Percentiles rank a stretch among this genome's conserved stretches.
phyloP scores from a whole-genome alignment of 2,113 vertebrate species.

The Trematomus loennbergii region DNA sequence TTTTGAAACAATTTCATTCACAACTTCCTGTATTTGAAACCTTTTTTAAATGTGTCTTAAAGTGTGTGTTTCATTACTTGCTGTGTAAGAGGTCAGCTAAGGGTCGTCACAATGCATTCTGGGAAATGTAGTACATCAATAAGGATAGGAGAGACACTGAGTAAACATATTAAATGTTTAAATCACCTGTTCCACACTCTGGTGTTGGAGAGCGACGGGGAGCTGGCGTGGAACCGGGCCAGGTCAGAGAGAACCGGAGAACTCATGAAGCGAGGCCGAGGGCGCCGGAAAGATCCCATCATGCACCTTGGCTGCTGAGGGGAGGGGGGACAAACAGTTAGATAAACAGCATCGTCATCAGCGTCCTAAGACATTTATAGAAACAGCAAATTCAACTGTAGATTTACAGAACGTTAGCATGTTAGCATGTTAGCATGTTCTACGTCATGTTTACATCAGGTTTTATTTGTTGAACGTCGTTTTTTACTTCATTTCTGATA shows the following conservation, averaged over 20 bases:
- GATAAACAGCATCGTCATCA: neutral
- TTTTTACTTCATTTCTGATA: no score
- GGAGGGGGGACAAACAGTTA: neutral
- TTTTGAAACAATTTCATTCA: no score
- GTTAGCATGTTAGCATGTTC: neutral
- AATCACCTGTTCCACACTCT: constrained; percentile 94
- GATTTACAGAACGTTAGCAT: neutral
- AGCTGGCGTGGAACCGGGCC: constrained; percentile 85
- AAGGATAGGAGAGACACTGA: no score
- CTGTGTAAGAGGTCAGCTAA: no score
- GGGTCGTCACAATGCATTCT: no score
- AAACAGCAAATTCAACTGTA: neutral
- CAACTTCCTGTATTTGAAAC: no score
- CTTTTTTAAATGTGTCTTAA: no score
- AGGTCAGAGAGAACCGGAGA: constrained; percentile 95
- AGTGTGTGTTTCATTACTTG: no score
- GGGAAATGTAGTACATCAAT: no score
- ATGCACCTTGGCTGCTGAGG: constrained; percentile 41
- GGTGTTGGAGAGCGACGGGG: constrained; percentile 85
- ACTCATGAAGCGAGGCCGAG: constrained; percentile 93
- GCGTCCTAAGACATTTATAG: no score
- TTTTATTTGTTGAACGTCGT: no score
- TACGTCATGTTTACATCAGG: neutral
- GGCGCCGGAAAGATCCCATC: constrained; percentile 84
- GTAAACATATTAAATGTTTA: no score